A percentile compares a stretch with the other conserved stretches of the same genome.
phyloP scores from a whole-genome alignment of 1,140 invertebrate species.

The Heliconius eleuchia region DNA sequence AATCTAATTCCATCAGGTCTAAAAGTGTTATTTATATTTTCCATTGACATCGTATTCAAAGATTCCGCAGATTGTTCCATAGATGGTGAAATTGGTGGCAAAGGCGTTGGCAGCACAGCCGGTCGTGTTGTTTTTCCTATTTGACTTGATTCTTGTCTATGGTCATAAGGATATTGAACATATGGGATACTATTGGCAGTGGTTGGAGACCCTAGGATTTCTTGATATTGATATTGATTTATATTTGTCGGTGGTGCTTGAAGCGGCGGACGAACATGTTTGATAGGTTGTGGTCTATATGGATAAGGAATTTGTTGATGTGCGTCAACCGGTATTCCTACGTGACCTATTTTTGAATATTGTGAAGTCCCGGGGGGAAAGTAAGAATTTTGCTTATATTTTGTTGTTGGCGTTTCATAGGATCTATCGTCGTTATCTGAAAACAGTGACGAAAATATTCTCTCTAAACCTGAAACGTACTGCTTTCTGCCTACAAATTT shows the following conservation, averaged over 20 bases:
- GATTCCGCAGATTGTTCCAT: conserved; percentile 49
- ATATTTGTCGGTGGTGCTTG: conserved; percentile 43
- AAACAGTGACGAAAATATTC: conserved; percentile 69
- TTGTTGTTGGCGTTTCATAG: conserved; percentile 46
- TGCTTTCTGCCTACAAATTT: conserved; percentile 48
- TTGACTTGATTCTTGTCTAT: conserved; percentile 50
- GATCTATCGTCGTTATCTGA: conserved; percentile 63
- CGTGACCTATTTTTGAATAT: conserved; percentile 56
- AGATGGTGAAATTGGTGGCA: conserved; percentile 40
- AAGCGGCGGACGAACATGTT: conserved; percentile 49
- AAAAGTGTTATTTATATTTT: conserved; percentile 47
- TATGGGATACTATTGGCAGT: conserved; percentile 41
- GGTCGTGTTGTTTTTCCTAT: conserved; percentile 58
- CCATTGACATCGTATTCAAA: conserved; percentile 39
- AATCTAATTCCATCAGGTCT: conserved; percentile 43
- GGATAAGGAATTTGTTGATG: conserved; percentile 53
- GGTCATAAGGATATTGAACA: conserved; percentile 48
- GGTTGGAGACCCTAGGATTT: conserved; percentile 35
- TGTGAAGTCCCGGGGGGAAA: conserved; percentile 41
- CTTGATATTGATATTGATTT: conserved; percentile 49
- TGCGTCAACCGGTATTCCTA: conserved; percentile 48
- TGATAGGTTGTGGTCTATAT: conserved; percentile 53
- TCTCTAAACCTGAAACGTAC: conserved; percentile 56
- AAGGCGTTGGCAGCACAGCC: conserved; percentile 65
- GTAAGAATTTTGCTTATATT: conserved; percentile 54